A percentile compares a stretch with the other conserved stretches of the same genome.
Evolutionary conservation across 2,797 vertebrate genomes (phyloP).

Genomic region (Crenuchus spilurus): DNA sequence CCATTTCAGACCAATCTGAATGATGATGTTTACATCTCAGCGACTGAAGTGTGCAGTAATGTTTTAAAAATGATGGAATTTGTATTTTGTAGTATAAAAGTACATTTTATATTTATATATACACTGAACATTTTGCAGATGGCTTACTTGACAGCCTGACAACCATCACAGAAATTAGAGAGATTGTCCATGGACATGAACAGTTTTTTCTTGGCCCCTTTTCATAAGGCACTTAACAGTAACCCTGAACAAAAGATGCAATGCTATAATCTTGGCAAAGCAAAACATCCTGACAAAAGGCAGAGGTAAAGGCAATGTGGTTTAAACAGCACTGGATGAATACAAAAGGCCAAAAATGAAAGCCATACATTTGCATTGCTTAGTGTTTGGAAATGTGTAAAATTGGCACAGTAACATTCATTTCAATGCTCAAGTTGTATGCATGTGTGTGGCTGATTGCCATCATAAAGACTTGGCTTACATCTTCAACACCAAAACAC

Average conservation of each 20-base stretch:
- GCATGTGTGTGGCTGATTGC: conserved; percentile 10
- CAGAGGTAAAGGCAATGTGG: conserved; percentile 4
- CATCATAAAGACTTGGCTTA: no score
- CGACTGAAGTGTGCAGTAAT: no score
- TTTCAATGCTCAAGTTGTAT: conserved; percentile 25
- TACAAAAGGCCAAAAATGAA: conserved; percentile 41
- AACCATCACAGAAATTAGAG: conserved; percentile 2
- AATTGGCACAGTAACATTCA: conserved; percentile 30
- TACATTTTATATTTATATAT: background rate
- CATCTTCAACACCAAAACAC: no score
- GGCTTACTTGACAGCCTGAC: background rate
- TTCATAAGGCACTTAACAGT: conserved; percentile 54
- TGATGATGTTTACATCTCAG: no score
- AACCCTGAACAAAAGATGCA: conserved; percentile 39
- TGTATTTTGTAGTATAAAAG: conserved; percentile 33
- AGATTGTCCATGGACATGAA: conserved; percentile 26
- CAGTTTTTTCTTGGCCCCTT: conserved; percentile 34
- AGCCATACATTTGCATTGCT: conserved; percentile 23
- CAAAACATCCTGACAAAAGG: conserved; percentile 24
- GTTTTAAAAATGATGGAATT: no score
- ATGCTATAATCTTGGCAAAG: conserved; percentile 14
- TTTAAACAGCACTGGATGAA: conserved; percentile 17
- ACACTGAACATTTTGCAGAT: conserved; percentile 16
- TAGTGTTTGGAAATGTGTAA: conserved; percentile 19
- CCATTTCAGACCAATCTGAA: no score